A percentile compares a stretch with the other conserved stretches of the same genome.
Evolutionary conservation across 2,797 vertebrate genomes (phyloP).

Genomic region (Parauchenoglanis ngamensis): DNA sequence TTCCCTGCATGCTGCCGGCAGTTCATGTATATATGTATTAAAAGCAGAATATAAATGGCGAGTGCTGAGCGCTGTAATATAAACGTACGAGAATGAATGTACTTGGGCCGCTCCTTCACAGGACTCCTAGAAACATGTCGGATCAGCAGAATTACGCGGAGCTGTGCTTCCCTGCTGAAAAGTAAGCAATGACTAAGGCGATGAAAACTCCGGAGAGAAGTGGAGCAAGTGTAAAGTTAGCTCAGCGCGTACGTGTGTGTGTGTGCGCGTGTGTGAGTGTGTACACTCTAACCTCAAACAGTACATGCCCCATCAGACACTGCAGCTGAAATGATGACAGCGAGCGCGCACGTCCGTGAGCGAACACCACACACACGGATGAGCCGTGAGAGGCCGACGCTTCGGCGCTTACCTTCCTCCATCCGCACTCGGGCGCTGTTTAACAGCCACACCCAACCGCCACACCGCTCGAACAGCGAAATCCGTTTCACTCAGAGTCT

Average conservation of each 20-base stretch:
- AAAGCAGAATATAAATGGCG: neutral
- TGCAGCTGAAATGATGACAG: neutral
- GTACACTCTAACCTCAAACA: neutral
- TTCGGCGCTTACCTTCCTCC: neutral
- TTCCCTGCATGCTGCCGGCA: too few species aligned
- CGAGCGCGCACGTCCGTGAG: neutral
- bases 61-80: neutral
- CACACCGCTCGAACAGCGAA: neutral
- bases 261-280: too few species aligned
- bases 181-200: neutral
- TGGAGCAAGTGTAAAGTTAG: neutral
- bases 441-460: too few species aligned
- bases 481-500: neutral
- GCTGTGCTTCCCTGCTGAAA: conserved; percentile 28
- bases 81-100: neutral
- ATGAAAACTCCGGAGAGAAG: conserved; percentile 27
- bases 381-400: neutral
- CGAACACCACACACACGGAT: neutral
- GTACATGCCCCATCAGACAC: neutral
- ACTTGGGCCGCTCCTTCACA: neutral
- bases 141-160: conserved; percentile 14
- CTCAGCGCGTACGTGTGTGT: neutral
- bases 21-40: neutral
- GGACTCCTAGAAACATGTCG: neutral
- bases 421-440: neutral